phyloP scores from a whole-genome alignment of 2,888 invertebrate species.

The Chrysotoxum bicinctum region DNA sequence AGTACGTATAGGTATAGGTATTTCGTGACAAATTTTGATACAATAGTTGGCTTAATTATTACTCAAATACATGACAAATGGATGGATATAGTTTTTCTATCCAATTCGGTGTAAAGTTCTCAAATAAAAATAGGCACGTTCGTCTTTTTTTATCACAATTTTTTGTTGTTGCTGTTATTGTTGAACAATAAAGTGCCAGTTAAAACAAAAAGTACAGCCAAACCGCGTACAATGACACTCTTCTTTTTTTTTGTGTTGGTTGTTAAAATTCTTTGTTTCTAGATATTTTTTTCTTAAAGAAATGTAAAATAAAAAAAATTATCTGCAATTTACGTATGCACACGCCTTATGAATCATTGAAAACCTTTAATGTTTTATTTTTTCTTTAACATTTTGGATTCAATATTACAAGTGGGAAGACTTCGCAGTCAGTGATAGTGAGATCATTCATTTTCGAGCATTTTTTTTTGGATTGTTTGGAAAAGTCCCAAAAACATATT shows the following conservation, averaged over 20 bases:
- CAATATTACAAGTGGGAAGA: not conserved
- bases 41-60: conserved; percentile 47
- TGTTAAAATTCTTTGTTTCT: conserved; percentile 22
- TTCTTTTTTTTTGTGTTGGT: not conserved
- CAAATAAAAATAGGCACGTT: conserved; percentile 56
- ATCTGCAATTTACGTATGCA: conserved; percentile 24
- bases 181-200: conserved; percentile 38
- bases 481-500: not conserved
- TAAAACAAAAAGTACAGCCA: not conserved
- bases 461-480: not conserved
- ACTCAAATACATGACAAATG: conserved; percentile 29
- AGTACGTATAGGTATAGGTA: not conserved
- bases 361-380: not conserved
- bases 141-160: conserved; percentile 52
- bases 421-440: not conserved
- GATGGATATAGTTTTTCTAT: conserved; percentile 1
- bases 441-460: not conserved
- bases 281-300: not conserved
- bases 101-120: conserved; percentile 3
- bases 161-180: not conserved
- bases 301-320: not conserved
- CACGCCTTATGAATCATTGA: conserved; percentile 22
- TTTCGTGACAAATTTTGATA: conserved; percentile 14
- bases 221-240: conserved; percentile 17
- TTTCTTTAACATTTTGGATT: not conserved